A percentile compares a stretch with the other conserved stretches of the same genome.
Evolutionary conservation across 2,113 vertebrate genomes (phyloP).

Genomic region (Chaetodon auriga): DNA sequence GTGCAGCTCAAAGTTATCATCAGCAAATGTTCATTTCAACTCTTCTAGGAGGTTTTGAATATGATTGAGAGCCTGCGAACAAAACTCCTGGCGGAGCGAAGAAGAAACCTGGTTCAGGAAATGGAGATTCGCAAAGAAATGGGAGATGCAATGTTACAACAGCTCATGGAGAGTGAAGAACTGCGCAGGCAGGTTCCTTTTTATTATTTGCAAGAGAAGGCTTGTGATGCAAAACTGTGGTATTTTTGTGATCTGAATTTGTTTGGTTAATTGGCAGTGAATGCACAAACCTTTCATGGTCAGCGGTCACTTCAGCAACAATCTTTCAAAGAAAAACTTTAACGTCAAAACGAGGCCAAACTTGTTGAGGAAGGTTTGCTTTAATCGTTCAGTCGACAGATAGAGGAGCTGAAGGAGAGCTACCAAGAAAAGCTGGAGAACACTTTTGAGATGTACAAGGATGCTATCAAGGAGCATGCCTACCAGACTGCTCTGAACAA

Average conservation of each 20-base stretch:
- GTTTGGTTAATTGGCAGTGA: neutral
- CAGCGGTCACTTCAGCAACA: neutral
- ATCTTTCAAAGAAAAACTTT: neutral
- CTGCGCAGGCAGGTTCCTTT: conserved; percentile 72
- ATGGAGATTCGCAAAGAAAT: conserved; percentile 92
- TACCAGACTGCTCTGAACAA: conserved; percentile 89
- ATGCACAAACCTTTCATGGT: neutral
- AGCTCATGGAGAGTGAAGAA: conserved; percentile 89
- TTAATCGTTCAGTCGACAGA: conserved; percentile 82
- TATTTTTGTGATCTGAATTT: neutral
- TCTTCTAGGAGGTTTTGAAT: conserved; percentile 82
- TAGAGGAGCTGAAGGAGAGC: conserved; percentile 89
- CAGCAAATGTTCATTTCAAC: neutral
- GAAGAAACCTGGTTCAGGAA: conserved; percentile 88
- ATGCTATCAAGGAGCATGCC: conserved; percentile 91
- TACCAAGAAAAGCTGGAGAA: conserved; percentile 91
- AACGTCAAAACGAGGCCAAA: neutral
- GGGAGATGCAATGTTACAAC: conserved; percentile 90
- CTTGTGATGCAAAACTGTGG: neutral
- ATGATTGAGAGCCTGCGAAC: conserved; percentile 84
- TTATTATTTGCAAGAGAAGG: neutral
- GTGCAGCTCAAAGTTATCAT: neutral
- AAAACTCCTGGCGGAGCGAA: conserved; percentile 86
- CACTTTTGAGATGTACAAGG: conserved; percentile 93
- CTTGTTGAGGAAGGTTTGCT: neutral